Evolutionary conservation across 2,797 vertebrate species (phyloP), one percentile per base, ranked within the genome.

Genomic region (Phrynocephalus guinanensis): DNA sequence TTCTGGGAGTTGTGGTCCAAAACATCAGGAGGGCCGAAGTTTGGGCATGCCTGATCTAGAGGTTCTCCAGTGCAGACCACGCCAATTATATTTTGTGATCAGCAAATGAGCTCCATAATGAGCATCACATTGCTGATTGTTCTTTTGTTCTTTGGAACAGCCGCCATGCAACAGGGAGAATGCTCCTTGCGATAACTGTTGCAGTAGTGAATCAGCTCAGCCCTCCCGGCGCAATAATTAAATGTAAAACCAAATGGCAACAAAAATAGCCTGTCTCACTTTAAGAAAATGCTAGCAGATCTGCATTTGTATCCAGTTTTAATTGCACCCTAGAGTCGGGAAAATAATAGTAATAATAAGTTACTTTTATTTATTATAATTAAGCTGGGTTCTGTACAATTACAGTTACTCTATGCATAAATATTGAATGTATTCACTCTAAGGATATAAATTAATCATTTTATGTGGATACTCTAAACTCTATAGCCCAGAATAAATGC

Each of bases 281-380:
- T 78, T 85, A 85, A 88, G 83, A 85, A 85, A 81, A 66, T n/a
- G 70, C 60, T 18, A 75, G 63, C 60, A n/a, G 50, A 70, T 88
- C 83, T 81, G 63, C 78, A 77, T 81, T 82, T 81, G 83, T 88
- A 76, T 81, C 83, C 66, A 68, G 48, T 48, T 81, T 80, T 88
- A 85, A 88, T 88, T 83, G 10, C 78, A 81, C 83, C 82, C 87
- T 15, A 44, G 83, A 88, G 87, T 56, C 83, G 44, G 38, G 87
- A 38, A 71, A 85, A 88, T 81, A 88, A 88, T 71, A 52, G 78
- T 88, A 81, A 88, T 88, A 85, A 88, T 88, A 88, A 82, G 87
- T 80, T 76, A 88, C 87, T 81, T 88, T 88, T 88, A 88, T 88
- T 88, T 88, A 88, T 85, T 88, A 63, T 88, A 85, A 88, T 88